Evolutionary conservation across 2,797 vertebrate genomes (phyloP).

Genomic region (Diplodus sargus): DNA sequence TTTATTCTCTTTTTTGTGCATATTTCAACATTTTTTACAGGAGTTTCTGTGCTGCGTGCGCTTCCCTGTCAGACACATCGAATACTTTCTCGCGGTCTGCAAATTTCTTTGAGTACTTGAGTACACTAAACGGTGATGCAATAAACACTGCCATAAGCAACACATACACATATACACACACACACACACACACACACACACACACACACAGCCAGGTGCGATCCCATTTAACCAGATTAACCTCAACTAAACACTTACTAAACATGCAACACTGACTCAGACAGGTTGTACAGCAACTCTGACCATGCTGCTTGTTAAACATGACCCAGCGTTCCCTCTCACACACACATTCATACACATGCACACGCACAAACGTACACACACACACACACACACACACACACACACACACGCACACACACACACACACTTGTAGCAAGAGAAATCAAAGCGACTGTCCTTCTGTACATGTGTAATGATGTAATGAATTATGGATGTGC

Average conservation of each 20-base stretch:
- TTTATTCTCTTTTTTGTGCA: conserved; percentile 2
- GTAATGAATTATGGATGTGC: conserved; percentile 79
- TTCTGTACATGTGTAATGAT: conserved; percentile 65
- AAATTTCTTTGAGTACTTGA: conserved; percentile 19
- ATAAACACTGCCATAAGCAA: not conserved
- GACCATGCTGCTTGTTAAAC: conserved; percentile 51
- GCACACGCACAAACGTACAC: conserved; percentile 25
- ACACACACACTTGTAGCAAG: conserved; percentile 6
- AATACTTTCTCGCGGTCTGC: not conserved
- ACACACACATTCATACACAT: conserved; percentile 6
- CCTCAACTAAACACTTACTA: conserved; percentile 35
- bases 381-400: conserved; percentile 14
- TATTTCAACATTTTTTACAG: conserved; percentile 16
- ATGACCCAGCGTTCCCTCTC: conserved; percentile 28
- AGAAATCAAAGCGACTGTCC: conserved; percentile 59
- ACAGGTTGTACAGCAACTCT: conserved; percentile 35
- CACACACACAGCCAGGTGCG: conserved; percentile 2
- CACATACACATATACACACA: conserved; percentile 8
- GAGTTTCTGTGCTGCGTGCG: not conserved
- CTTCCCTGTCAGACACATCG: not conserved
- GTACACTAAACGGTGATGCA: conserved; percentile 20
- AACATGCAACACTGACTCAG: conserved; percentile 53
- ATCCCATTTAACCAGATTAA: conserved; percentile 55
- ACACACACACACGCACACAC: conserved; percentile 24
- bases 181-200: conserved; percentile 1